Evolutionary conservation across 2,113 vertebrate genomes (phyloP).

Genomic region (Piaya cayana): DNA sequence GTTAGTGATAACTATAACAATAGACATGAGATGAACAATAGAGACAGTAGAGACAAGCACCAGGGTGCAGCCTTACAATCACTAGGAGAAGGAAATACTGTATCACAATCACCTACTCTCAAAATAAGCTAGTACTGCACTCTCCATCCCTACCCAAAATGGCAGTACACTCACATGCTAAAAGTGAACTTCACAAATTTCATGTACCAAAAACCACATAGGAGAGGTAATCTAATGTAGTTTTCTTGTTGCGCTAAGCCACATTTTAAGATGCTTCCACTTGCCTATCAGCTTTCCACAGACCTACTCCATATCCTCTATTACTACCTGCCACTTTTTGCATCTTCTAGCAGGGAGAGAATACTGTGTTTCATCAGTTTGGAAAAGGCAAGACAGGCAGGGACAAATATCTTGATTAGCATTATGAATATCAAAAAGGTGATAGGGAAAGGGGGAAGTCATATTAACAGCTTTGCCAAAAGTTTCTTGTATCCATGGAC

Average conservation of each 20-base stretch:
- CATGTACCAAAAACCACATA: background rate
- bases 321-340: background rate
- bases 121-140: background rate
- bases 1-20: slow-evolving; percentile 37
- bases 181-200: background rate
- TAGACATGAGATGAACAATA: slow-evolving; percentile 8
- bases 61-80: background rate
- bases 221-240: background rate
- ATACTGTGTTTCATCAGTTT: background rate
- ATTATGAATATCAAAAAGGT: background rate
- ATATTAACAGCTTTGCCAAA: background rate
- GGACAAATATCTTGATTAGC: background rate
- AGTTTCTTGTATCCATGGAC: background rate
- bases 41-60: background rate
- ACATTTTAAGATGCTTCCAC: background rate
- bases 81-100: background rate
- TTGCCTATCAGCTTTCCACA: background rate
- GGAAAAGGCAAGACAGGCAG: background rate
- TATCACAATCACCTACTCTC: background rate
- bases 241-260: background rate
- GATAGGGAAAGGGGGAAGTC: background rate
- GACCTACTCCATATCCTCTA: background rate
- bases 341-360: background rate
- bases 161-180: background rate
- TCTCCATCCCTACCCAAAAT: background rate